Percentiles rank a stretch among this genome's conserved stretches.
Conservation (phyloP, 2,888 invertebrate species). For the Ceratothoa steindachneri region DNA sequence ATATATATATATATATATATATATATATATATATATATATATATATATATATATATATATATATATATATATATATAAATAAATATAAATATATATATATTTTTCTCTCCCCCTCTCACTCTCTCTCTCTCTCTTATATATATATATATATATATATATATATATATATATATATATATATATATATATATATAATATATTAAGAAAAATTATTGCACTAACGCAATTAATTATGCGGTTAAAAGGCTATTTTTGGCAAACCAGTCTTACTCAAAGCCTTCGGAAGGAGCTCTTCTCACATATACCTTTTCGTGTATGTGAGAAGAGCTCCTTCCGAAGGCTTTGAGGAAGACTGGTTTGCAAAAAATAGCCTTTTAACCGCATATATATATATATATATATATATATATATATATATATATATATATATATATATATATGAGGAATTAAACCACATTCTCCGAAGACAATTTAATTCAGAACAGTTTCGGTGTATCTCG, state of each 20-base stretch:
- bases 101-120: background rate
- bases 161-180: conserved; percentile 12
- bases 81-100: background rate
- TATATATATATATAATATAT: conserved; percentile 10
- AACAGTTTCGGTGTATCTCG: no score
- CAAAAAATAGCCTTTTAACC: no score
- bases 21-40: conserved; percentile 15
- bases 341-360: no score
- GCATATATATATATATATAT: conserved; percentile 11
- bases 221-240: no score
- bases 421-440: background rate
- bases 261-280: no score
- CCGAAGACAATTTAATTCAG: no score
- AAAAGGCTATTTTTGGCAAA: no score
- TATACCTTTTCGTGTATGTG: no score
- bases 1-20: conserved; percentile 15
- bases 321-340: no score
- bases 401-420: conserved; percentile 15
- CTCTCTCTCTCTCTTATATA: background rate
- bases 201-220: no score
- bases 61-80: conserved; percentile 11
- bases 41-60: conserved; percentile 13
- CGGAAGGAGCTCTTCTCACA: no score
- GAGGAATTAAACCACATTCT: no score
- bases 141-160: conserved; percentile 13